Conservation (phyloP, 2,797 vertebrate genomes). For the Geranospiza caerulescens region DNA sequence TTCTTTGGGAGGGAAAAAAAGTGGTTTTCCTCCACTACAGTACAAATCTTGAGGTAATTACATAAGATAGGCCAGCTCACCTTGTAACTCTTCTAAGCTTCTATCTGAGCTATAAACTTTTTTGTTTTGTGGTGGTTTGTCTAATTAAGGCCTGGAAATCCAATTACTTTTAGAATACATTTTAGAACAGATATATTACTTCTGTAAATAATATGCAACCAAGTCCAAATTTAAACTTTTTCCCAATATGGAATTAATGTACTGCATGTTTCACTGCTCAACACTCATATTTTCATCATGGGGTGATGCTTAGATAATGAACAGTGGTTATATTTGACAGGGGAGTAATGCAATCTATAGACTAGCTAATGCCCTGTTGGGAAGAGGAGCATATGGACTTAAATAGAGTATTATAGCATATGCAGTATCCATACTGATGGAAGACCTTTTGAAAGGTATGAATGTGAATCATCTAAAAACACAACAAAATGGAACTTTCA, state of each 20-base stretch:
- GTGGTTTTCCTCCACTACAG: background rate
- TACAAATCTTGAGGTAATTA: background rate
- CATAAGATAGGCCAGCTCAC: background rate
- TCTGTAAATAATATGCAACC: background rate
- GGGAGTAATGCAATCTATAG: background rate
- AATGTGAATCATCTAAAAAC: background rate
- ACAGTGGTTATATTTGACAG: background rate
- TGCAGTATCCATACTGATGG: background rate
- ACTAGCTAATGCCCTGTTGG: background rate
- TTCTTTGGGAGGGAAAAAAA: no score
- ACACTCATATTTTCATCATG: background rate
- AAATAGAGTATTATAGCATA: background rate
- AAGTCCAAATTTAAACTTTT: background rate
- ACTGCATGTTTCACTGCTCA: background rate
- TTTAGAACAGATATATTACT: background rate
- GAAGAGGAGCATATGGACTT: background rate
- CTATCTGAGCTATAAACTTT: background rate
- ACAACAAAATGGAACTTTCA: background rate
- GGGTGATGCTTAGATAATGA: background rate
- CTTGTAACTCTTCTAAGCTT: background rate
- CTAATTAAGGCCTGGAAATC: background rate
- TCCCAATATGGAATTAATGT: background rate
- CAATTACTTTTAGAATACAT: background rate
- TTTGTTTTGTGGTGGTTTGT: background rate
- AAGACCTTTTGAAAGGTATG: background rate